Evolutionary conservation across 1,140 invertebrate species (phyloP), one percentile per base, ranked within the genome.

Genomic region (Steinernema feltiae): DNA sequence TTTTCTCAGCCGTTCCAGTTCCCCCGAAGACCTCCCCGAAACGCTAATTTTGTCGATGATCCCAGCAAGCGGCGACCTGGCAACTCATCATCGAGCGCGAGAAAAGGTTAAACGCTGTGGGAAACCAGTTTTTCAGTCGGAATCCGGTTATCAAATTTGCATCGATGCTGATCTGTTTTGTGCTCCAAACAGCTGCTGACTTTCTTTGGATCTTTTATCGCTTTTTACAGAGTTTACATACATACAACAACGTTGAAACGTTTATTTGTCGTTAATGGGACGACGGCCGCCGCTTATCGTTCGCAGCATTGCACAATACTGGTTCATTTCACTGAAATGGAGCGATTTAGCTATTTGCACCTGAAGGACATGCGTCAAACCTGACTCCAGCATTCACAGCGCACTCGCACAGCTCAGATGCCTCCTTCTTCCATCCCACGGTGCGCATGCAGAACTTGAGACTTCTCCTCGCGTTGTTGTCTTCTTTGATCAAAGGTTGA

Each of bases 241-340:
- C 15, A 27, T 15, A 12, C 53, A 63, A 7, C 12, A 63, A 63
- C 24, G 7, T 15, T 63, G 41, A 63, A 7, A 41, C 18, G 18
- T 27, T 63, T 63, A 63, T 3, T 63, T 63, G 24, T 63, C 53
- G 53, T 12, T n/a, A 41, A 18, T 63, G 53, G 53, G 3, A 15
- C 53, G 53, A 21, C 15, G 7, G 3, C 53, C 53, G 12, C 15
- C 53, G 53, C 15, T 27, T 63, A 63, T 63, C 53, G 53, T 63
- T 21, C 53, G 53, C 53, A 63, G 24, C 53, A 63, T 63, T 3
- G 53, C 53, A 27, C 53, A 63, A 27, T 63, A 63, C 53, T 63
- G 53, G 24, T 27, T 63, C 53, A 63, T 63, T 63, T 63, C 53
- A 21, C 53, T 63, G 24, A 17, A 63, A 63, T 21, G 53, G 15